Evolutionary conservation across 2,888 invertebrate genomes (phyloP), one percentile per base, ranked within the genome.

Genomic region (Coenonympha glycerion): DNA sequence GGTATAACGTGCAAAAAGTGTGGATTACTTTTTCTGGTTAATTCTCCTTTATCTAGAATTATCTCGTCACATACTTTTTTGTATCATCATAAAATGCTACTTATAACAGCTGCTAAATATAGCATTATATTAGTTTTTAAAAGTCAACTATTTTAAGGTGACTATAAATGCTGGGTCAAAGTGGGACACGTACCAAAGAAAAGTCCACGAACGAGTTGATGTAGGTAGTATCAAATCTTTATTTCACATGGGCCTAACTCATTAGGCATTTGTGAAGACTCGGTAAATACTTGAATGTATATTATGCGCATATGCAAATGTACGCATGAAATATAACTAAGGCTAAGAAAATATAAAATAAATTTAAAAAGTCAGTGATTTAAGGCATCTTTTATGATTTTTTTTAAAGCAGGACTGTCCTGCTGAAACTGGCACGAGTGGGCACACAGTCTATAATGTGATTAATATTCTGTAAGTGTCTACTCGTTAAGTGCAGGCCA

Each of bases 391-490:
- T 30, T 6, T 30, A 11, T n/a, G 11, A 31, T 6, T 5, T 6
- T 15, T 6, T 33, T 33, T 3, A 22, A 37, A 22, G 8, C 15
- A 15, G 21, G 24, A 39, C 9, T 39, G 24, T 39, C 24, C 9
- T 4, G 3, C 8, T 6, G 15, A 5, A 39, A 4, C 9, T 0
- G 13, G 15, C 9, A 39, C 13, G 15, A 16, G 13, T 39, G 39
- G 22, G 22, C 15, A 24, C 39, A 6, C 24, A 3, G 22, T 24
- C 42, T 21, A 44, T 44, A 42, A 31, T 54, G 47, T 56, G 48
- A 53, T 57, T 56, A 51, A 41, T 57, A 55, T 56, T 53, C 53
- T 26, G 44, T 40, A 11, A 30, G 54, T 54, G 47, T 47, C 34
- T 44, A 30, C 24, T 40, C 47, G 45, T 40, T 40, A 51, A 51